A percentile compares a stretch with the other conserved stretches of the same genome.
Conservation (phyloP, 2,113 vertebrate species). For the Haplotaxodon microlepis region DNA sequence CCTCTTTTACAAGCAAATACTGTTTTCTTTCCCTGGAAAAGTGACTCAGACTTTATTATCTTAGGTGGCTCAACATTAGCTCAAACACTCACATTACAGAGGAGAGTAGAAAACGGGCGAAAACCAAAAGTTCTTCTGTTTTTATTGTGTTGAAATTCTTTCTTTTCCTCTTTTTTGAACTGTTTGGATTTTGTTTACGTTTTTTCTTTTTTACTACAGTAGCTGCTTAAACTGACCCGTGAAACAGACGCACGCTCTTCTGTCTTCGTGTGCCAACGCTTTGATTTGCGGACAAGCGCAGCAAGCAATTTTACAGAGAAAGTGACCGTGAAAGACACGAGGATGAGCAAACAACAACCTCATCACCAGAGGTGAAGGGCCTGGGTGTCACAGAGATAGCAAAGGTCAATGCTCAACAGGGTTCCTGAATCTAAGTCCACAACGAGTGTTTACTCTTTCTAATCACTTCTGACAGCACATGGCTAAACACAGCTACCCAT, state of each 20-base stretch:
- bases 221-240: background rate
- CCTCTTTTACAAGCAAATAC: background rate
- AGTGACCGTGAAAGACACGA: background rate
- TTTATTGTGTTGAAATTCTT: background rate
- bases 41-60: constrained; percentile 29
- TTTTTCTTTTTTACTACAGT: background rate
- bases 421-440: background rate
- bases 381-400: constrained; percentile 18
- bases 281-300: background rate
- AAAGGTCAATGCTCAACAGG: background rate
- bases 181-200: background rate
- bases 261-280: background rate
- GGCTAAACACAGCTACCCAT: background rate
- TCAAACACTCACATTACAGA: background rate
- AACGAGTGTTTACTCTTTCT: background rate
- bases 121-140: background rate
- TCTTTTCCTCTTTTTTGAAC: background rate
- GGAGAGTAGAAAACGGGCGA: background rate
- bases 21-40: constrained; percentile 3
- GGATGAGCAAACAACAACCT: too few relatives aligned
- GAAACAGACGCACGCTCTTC: background rate
- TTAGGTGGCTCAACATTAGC: background rate
- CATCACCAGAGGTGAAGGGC: constrained; percentile 8
- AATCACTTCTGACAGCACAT: background rate
- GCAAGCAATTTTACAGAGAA: background rate